Base-by-base conservation (phyloP, 2,797 vertebrate species). In the Aeoliscus strigatus region DNA sequence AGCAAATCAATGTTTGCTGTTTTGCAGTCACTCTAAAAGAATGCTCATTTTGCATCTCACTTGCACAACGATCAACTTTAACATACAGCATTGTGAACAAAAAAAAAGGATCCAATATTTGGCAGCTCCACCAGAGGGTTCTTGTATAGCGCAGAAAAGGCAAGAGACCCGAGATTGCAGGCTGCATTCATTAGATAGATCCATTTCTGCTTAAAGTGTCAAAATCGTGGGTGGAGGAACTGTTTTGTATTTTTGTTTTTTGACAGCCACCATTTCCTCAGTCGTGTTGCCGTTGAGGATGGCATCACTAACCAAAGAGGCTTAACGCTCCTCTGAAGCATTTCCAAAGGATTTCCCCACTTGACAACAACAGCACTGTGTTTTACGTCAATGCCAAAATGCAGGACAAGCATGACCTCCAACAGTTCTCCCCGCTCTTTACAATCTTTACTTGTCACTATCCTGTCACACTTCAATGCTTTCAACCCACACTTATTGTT, bases 271-370 rank as follows among this genome's bases (percentile, higher is more conserved):
- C 55, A 44, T 46, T 68, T 71, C 75, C 70, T 77, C 70, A 79
- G 79, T 71, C 70, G 81, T 54, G 60, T 58, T 51, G 71, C 70
- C 79, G 86, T 85, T 79, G 84, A 81, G 79, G 60, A 76, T 75
- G 70, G 67, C 69, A 73, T 77, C 60, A 28, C 66, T 60, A 75
- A 78, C 78, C 74, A 87, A 86, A 87, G 79, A 80, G 75, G 86
- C 80, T 86, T 87, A 85, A 63, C 61, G 66, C 75, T 84, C 63
- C 80, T 87, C 81, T 83, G 84, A 88, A 86, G 86, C 80, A 66
- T 72, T 85, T 88, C 83, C 85, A 87, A 80, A 82, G 82, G 81
- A 83, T 86, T 87, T 85, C 75, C 81, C 69, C 70, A 74, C 70
- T 79, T 69, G 69, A 83, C 82, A 85, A 88, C 77, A 86, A 75